Base-by-base conservation (phyloP, 1,140 invertebrate species). In the Catajapyx aquilonaris region DNA sequence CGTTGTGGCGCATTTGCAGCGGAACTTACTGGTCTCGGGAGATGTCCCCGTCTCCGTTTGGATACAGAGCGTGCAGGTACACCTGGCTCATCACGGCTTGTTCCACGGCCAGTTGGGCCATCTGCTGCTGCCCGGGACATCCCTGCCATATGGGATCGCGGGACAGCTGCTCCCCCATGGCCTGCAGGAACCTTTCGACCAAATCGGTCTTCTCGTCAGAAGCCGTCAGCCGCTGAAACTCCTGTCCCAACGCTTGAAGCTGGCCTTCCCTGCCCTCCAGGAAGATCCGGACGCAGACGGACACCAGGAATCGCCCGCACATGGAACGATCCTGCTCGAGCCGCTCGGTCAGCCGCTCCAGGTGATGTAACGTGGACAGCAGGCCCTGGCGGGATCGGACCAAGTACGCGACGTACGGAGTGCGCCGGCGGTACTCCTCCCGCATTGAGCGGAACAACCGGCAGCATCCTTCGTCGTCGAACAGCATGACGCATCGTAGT, bases 1-100 rank as follows among this genome's bases (percentile, higher is more conserved):
- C 37, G 13, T 20, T 15, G 3, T 20, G n/a, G n/a, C n/a, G n/a
- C n/a, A n/a, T n/a, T n/a, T n/a, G n/a, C n/a, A n/a, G n/a, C 22
- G 17, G 20, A 30, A 67, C 71, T 68, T 55, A 85, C 73, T 81
- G 76, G 54, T 98, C 93, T 38, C 91, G 63, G 36, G 80, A 71
- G 34, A 88, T 68, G 60, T 98, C 93, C 1, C 81, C 88, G 53
- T 97, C 93, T 2, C 86, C 86, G 59, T 97, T 97, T 4, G 93
- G 91, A 62, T 90, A 96, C 49, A 98, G 68, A 21, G 91, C 87
- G 53, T 86, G 73, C 18, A 75, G 69, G 60, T 97, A 97, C 23
- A 97, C 80, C 16, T 79, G 68, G 18, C 77, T 79, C 65, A 95
- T 88, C 1, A 84, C 65, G 7, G 72, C 69, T 21, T 76, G 66